These are phyloP conservation scores for Elmis aenea DNA, from an alignment of 2,888 invertebrate genomes.

Conservation along the genomic window DNA sequence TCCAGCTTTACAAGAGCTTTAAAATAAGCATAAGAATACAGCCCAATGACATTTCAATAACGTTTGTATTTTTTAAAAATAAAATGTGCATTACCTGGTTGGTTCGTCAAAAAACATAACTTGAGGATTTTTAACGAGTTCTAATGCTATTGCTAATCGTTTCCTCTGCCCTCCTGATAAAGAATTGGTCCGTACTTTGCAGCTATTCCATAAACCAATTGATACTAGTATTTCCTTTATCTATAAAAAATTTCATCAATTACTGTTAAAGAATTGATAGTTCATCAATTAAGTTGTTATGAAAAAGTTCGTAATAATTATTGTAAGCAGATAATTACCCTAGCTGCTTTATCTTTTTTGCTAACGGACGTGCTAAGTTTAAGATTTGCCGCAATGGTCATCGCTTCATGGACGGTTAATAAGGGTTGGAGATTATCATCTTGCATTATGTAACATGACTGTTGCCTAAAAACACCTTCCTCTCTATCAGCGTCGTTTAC, in stretches of 20 bases:
- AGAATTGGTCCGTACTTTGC: conserved; percentile 62
- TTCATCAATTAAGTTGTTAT: no score
- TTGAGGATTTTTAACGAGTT: conserved; percentile 86
- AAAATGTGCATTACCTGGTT: conserved; percentile 78
- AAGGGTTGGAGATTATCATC: conserved; percentile 76
- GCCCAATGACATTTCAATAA: background rate
- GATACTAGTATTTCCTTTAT: conserved; percentile 74
- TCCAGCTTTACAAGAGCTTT: no score
- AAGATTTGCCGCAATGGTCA: conserved; percentile 80
- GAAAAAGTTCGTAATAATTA: conserved; percentile 7
- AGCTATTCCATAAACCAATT: conserved; percentile 63
- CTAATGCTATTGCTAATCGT: conserved; percentile 82
- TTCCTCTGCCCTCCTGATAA: conserved; percentile 90
- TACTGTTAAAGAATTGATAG: no score
- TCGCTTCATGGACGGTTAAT: conserved; percentile 79
- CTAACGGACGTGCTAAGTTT: conserved; percentile 69
- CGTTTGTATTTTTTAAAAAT: background rate
- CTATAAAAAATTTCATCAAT: conserved; percentile 51
- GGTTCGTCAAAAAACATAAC: conserved; percentile 94
- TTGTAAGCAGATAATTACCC: conserved; percentile 51
- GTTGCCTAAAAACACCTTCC: conserved; percentile 63
- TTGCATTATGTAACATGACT: conserved; percentile 88
- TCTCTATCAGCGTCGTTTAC: conserved; percentile 69
- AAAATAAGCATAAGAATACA: no score
- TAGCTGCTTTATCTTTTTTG: conserved; percentile 56